Evolutionary conservation across 1,140 invertebrate species (phyloP).

Genomic region (Zaprionus africanus): DNA sequence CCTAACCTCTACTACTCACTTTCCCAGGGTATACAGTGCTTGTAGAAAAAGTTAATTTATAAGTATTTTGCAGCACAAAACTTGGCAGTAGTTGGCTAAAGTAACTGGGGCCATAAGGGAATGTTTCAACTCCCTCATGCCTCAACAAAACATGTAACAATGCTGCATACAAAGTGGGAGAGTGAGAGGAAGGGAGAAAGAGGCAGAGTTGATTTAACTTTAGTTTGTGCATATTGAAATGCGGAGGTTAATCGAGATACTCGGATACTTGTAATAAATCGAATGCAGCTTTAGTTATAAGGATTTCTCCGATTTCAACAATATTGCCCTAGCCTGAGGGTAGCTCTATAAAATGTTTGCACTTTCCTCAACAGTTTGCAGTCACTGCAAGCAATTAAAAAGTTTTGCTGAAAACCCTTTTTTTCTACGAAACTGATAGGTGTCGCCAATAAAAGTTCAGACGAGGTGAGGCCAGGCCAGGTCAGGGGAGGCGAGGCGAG

Average conservation of each 20-base stretch:
- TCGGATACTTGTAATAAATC: not conserved
- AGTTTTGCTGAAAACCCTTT: slow-evolving; percentile 43
- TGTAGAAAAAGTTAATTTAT: slow-evolving; percentile 38
- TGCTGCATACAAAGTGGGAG: not conserved
- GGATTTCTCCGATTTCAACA: not conserved
- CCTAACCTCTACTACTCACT: not conserved
- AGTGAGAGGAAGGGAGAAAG: not conserved
- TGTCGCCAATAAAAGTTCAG: slow-evolving; percentile 13
- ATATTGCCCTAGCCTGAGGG: not conserved
- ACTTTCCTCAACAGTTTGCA: not conserved
- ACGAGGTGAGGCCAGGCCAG: not conserved
- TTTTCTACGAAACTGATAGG: slow-evolving; percentile 14
- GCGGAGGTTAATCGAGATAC: not conserved
- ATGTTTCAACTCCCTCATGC: not conserved
- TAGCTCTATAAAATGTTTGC: not conserved
- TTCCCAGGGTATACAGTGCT: not conserved
- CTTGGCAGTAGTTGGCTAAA: slow-evolving; percentile 27
- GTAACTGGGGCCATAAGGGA: slow-evolving; percentile 17
- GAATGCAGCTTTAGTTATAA: not conserved
- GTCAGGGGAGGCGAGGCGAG: not conserved
- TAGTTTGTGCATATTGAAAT: not conserved
- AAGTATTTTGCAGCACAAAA: slow-evolving; percentile 34
- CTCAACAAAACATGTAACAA: not conserved
- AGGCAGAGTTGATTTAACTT: not conserved
- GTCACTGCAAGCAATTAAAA: slow-evolving; percentile 64